Evolutionary conservation across 2,113 vertebrate species (phyloP), one percentile per base, ranked within the genome.

Genomic region (Muntiacus muntjak): DNA sequence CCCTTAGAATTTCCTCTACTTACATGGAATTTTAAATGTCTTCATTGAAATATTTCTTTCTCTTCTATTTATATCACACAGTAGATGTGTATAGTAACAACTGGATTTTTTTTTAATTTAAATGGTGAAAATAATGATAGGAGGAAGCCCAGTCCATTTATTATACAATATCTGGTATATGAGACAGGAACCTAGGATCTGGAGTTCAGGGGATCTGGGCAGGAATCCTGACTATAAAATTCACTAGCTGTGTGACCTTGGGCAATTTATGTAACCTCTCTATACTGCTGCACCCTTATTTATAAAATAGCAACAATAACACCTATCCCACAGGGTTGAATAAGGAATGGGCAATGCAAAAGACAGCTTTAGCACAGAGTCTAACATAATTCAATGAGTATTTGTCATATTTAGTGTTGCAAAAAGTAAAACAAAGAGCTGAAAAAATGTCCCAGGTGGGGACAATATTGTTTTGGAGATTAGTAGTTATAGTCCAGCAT

Each of bases 361-460:
- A n/a, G 60, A 58, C 9, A 89, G 78, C 79, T 71, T 97, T 58
- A 83, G 67, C 71, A 85, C 40, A 81, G 71, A 55, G n/a, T 74
- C n/a, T 78, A 89, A 79, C 11, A 95, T 43, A 95, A 98, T 83
- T 95, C 40, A 96, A 93, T 92, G 33, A 76, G 40, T 76, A 28
- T 28, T 55, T 67, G 23, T 52, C 58, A 71, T 33, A 94, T 94
- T 91, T 19, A 60, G 12, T 47, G 25, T 6, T 55, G 36, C 45
- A 86, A 90, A 93, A 95, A 79, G 67, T 67, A 7, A 83, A 94
- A 92, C 5, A 21, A 87, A 97, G 28, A 64, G 5, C 52, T 62
- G 12, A 84, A 16, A 92, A 87, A 84, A 91, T 33, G 89, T 58
- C 45, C 45, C 25, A 85, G 45, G n/a, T 84, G 36, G 8, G 4